These are phyloP conservation scores for Zelleria hepariella DNA, from an alignment of 2,888 invertebrate species.

Conservation along the genomic window DNA sequence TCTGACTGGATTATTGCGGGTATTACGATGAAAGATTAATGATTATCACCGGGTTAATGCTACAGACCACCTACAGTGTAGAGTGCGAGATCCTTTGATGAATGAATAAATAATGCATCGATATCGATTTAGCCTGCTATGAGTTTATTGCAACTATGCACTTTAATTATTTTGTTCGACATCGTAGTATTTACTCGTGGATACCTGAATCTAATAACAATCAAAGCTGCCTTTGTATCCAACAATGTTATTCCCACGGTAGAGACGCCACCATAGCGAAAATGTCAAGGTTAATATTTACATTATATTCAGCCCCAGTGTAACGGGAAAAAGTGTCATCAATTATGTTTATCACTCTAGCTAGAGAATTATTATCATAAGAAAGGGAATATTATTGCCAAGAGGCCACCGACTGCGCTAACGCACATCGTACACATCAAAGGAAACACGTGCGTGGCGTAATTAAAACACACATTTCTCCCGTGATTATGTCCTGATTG, in stretches of 20 bases:
- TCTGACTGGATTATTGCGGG: neutral
- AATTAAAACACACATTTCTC: neutral
- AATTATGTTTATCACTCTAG: neutral
- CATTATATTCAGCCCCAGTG: neutral
- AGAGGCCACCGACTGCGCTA: neutral
- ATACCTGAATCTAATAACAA: too few relatives aligned
- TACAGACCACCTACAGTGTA: neutral
- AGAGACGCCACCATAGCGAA: neutral
- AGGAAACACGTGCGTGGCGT: neutral
- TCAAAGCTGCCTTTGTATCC: neutral
- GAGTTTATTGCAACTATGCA: neutral
- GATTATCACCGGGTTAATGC: neutral
- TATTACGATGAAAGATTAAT: neutral
- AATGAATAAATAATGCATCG: neutral
- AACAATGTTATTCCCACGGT: neutral
- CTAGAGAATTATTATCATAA: neutral
- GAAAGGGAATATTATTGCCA: neutral
- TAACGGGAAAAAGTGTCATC: neutral
- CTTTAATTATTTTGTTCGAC: too few relatives aligned
- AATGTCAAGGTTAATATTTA: constrained; percentile 1
- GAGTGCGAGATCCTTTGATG: neutral
- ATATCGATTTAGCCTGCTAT: neutral
- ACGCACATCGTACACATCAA: neutral
- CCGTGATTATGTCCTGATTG: too few relatives aligned
- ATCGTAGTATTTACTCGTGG: too few relatives aligned